Evolutionary conservation across 2,888 invertebrate species (phyloP).

Genomic region (Ecdyonurus torrentis): DNA sequence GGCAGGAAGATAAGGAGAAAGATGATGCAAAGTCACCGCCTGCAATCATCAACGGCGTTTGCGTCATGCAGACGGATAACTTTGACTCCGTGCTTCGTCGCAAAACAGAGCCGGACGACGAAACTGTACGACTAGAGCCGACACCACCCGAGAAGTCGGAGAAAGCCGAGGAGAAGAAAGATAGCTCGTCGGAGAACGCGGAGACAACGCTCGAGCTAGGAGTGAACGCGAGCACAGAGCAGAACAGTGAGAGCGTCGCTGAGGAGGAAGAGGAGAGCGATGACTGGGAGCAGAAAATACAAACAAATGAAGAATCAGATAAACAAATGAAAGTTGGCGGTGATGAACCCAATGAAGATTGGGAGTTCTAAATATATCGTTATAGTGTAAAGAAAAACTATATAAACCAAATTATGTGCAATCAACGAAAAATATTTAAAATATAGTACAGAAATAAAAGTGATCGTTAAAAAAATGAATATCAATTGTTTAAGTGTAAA

Average conservation of each 20-base stretch:
- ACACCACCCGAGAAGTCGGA: slow-evolving; percentile 31
- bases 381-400: background rate
- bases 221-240: slow-evolving; percentile 28
- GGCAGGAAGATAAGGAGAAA: slow-evolving; percentile 50
- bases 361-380: slow-evolving; percentile 14
- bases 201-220: slow-evolving; percentile 19
- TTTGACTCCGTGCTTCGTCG: slow-evolving; percentile 12
- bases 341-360: slow-evolving; percentile 14
- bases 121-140: slow-evolving; percentile 61
- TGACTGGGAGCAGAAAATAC: slow-evolving; percentile 11
- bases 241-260: slow-evolving; percentile 27
- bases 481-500: slow-evolving; percentile 7
- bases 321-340: slow-evolving; percentile 14
- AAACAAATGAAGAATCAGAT: slow-evolving; percentile 13
- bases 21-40: slow-evolving; percentile 22
- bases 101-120: slow-evolving; percentile 33
- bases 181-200: slow-evolving; percentile 16
- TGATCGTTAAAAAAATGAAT: background rate
- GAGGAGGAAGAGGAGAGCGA: slow-evolving; percentile 18
- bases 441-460: background rate
- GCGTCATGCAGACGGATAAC: slow-evolving; percentile 74
- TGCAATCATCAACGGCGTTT: slow-evolving; percentile 85
- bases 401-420: slow-evolving; percentile 13
- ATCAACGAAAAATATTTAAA: slow-evolving; percentile 13
- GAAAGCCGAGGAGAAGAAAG: slow-evolving; percentile 20